These are phyloP conservation scores for Zalophus californianus DNA, from an alignment of 2,797 vertebrate genomes.

Conservation along the genomic window DNA sequence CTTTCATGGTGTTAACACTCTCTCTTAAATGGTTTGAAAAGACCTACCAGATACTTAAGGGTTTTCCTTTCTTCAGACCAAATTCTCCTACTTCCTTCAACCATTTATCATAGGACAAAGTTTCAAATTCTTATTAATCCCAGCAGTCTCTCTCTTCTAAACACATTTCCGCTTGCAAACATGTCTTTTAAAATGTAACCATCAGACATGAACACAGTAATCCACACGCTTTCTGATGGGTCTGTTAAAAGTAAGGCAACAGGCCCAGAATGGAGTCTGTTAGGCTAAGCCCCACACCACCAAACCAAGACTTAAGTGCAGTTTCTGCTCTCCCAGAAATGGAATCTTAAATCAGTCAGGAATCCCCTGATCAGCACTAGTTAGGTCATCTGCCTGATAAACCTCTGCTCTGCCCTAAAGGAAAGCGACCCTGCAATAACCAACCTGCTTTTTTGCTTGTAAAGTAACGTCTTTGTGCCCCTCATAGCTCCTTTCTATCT, in stretches of 20 bases:
- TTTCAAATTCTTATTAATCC: neutral
- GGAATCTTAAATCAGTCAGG: neutral
- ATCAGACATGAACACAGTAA: neutral
- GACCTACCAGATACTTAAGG: neutral
- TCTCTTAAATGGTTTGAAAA: slow-evolving; percentile 27
- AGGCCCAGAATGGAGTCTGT: neutral
- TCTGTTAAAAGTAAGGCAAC: neutral
- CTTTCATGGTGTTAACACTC: neutral
- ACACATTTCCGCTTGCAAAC: neutral
- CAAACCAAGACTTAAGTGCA: neutral
- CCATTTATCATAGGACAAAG: neutral
- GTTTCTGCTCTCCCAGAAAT: neutral
- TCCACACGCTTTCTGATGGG: neutral
- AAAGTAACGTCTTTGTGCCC: neutral
- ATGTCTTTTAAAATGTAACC: neutral
- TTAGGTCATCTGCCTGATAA: neutral
- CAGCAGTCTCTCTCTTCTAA: neutral
- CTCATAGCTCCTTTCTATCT: neutral
- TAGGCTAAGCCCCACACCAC: neutral
- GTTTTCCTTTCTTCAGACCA: neutral
- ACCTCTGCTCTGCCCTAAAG: neutral
- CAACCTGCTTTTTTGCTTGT: neutral
- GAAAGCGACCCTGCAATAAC: neutral
- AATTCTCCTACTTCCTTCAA: slow-evolving; percentile 10
- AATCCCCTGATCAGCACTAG: neutral